phyloP scores from a whole-genome alignment of 2,888 invertebrate genomes.

The Drosophila rellima region DNA sequence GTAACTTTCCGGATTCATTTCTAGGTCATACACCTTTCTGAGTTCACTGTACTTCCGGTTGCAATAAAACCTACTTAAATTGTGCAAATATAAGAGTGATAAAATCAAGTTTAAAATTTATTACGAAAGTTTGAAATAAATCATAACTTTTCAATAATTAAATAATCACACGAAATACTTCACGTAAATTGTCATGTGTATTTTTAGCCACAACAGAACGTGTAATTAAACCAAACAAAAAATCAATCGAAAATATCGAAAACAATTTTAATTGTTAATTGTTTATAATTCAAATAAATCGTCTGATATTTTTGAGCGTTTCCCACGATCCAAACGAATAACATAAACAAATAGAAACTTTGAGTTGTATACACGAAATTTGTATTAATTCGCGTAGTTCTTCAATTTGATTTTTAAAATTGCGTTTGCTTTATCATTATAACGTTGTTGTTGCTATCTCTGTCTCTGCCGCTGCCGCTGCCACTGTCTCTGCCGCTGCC shows the following conservation, averaged over 20 bases:
- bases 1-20: constrained; percentile 61
- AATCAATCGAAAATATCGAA: constrained; percentile 38
- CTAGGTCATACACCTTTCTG: constrained; percentile 81
- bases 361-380: constrained; percentile 6
- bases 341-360: constrained; percentile 40
- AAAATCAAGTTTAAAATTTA: neutral
- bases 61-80: constrained; percentile 13
- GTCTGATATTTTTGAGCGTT: constrained; percentile 37
- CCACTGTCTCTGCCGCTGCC: neutral
- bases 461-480: neutral
- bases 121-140: neutral
- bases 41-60: constrained; percentile 54
- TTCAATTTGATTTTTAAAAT: constrained; percentile 7
- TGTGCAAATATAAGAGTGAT: too few species aligned
- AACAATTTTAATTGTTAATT: constrained; percentile 44
- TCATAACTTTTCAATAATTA: neutral
- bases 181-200: constrained; percentile 27
- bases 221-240: constrained; percentile 48
- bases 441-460: neutral
- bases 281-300: constrained; percentile 51
- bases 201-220: constrained; percentile 47
- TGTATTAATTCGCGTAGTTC: constrained; percentile 14
- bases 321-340: constrained; percentile 26
- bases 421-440: neutral
- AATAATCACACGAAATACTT: neutral